A percentile compares a stretch with the other conserved stretches of the same genome.
phyloP scores from a whole-genome alignment of 2,797 vertebrate species.

The Geotrypetes seraphini region DNA sequence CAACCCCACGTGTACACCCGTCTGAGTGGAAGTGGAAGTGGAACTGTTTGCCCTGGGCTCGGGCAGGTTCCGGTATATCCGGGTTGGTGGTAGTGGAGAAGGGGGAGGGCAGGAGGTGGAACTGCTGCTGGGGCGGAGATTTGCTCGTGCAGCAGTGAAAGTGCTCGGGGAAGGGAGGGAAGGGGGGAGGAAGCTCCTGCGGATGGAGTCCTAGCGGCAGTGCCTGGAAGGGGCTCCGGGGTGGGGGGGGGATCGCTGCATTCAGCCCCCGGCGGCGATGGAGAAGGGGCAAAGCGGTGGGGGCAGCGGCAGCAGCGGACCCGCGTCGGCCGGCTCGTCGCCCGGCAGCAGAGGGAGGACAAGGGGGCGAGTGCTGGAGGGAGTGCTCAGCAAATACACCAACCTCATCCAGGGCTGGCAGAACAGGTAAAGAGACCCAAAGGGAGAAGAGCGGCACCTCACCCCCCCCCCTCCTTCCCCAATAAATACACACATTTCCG shows the following conservation, averaged over 20 bases:
- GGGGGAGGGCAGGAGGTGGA: neutral
- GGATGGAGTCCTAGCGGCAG: conserved; percentile 7
- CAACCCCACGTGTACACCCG: too few species aligned
- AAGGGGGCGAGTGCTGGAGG: conserved; percentile 60
- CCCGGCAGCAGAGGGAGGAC: conserved; percentile 18
- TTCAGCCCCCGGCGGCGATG: conserved; percentile 31
- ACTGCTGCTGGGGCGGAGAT: neutral
- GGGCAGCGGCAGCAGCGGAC: conserved; percentile 48
- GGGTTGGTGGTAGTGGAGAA: neutral
- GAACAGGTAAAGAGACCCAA: conserved; percentile 78
- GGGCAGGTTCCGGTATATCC: too few species aligned
- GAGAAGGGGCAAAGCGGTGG: conserved; percentile 38
- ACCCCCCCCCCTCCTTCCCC: too few species aligned
- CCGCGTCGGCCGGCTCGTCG: conserved; percentile 54
- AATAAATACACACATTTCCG: too few species aligned
- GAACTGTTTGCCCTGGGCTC: too few species aligned
- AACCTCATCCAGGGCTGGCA: conserved; percentile 97
- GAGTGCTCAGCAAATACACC: conserved; percentile 92
- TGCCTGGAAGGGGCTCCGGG: neutral
- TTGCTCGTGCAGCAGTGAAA: neutral
- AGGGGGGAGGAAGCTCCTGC: conserved; percentile 2
- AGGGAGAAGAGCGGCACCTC: neutral
- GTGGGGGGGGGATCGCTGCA: neutral
- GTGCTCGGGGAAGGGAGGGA: conserved; percentile 11
- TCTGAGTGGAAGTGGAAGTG: too few species aligned